Base-by-base conservation (phyloP, 2,888 invertebrate genomes). In the Orthosia cruda region DNA sequence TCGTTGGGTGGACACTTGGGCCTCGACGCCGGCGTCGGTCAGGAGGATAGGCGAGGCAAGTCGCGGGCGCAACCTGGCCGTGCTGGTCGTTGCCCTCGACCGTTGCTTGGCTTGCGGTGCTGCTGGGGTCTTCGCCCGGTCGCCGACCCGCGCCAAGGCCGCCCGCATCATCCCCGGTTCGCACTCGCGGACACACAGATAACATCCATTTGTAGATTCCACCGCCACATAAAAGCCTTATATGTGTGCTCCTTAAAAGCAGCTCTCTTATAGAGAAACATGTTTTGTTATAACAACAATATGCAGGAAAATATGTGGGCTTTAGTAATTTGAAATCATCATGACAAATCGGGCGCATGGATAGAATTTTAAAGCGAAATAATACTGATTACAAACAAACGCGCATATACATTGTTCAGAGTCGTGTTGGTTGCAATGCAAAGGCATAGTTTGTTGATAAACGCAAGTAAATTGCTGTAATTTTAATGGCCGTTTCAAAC, bases 81-180 rank as follows among this genome's bases (percentile, higher is more conserved):
- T 81, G 88, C 89, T 94, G 96, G 96, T 95, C 96, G 96, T 96
- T 96, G 96, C 96, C 96, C 96, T 95, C 96, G 93, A 95, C 96
- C 96, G 96, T 96, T 96, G 96, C 94, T 94, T 95, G 95, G 93
- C 92, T 94, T 93, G 94, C 94, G 94, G 95, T 95, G 96, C 95
- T 95, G 95, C 91, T 94, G 93, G 92, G 96, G 96, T 96, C 96
- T 96, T 95, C 96, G 96, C 90, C 96, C 96, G 96, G 96, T 96
- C 96, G 95, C 92, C 96, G 96, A 96, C 96, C 96, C 94, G 94
- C 84, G 86, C 92, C 96, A 96, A 96, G 96, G 96, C 95, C 96
- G 95, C 94, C 95, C 95, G 95, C 95, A 96, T 95, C 96, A 96
- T 94, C 96, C 95, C 95, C 94, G 94, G 94, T 94, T 95, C 94